These are phyloP conservation scores for Rhynchophorus ferrugineus DNA, from an alignment of 1,140 invertebrate species.

Conservation along the genomic window DNA sequence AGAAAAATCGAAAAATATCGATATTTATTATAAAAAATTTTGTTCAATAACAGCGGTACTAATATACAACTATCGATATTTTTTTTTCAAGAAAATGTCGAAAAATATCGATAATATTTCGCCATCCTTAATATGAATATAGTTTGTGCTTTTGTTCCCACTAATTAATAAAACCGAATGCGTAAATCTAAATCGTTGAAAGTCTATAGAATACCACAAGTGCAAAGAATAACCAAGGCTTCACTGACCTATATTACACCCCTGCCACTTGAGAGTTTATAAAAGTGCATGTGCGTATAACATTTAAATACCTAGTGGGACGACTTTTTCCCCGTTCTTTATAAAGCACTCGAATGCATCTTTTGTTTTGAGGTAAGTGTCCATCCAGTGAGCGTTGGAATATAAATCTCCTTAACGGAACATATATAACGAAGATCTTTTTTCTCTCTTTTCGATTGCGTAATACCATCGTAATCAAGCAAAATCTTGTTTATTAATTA, in stretches of 20 bases:
- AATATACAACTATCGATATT: too few relatives aligned
- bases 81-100: too few relatives aligned
- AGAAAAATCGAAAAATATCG: too few relatives aligned
- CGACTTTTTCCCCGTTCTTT: slow-evolving; percentile 18
- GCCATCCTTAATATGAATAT: too few relatives aligned
- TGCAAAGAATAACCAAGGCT: slow-evolving; percentile 12
- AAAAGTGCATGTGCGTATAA: slow-evolving; percentile 22
- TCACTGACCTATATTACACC: slow-evolving; percentile 24
- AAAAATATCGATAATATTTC: too few relatives aligned
- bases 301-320: slow-evolving; percentile 14
- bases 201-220: slow-evolving; percentile 9
- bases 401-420: slow-evolving; percentile 7
- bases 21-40: too few relatives aligned
- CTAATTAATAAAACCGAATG: slow-evolving; percentile 13
- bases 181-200: not conserved
- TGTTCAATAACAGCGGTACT: too few relatives aligned
- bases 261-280: slow-evolving; percentile 19
- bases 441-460: too few relatives aligned
- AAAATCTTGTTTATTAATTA: too few relatives aligned
- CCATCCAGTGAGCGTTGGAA: slow-evolving; percentile 15
- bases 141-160: not conserved
- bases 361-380: slow-evolving; percentile 20
- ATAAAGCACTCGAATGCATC: slow-evolving; percentile 14
- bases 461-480: too few relatives aligned
- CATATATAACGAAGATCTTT: not conserved